Percentiles rank a stretch among this genome's conserved stretches.
Conservation (phyloP, 2,888 invertebrate species). For the Anoncus sp. region DNA sequence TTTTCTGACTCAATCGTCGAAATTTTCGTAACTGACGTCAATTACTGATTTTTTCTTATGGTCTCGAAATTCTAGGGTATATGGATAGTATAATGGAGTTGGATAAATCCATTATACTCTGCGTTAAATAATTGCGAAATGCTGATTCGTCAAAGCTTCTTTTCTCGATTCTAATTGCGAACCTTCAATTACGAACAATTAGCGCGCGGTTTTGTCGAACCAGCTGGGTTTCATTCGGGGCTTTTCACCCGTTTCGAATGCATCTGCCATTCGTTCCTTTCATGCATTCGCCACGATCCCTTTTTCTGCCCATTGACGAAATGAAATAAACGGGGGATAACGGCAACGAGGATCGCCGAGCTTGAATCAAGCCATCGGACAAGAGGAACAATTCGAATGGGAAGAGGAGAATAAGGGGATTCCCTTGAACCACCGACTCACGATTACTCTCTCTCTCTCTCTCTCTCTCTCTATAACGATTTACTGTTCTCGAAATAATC, state of each 20-base stretch:
- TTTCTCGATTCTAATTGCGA: not conserved
- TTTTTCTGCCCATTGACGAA: constrained; percentile 30
- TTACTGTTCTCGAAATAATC: constrained; percentile 1
- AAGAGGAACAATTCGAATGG: not conserved
- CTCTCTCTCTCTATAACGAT: not conserved
- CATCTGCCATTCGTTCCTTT: not conserved
- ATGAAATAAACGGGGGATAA: constrained; percentile 22
- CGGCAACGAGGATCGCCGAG: not conserved
- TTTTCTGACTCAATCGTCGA: too few species aligned
- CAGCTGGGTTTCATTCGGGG: too few species aligned
- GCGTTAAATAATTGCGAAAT: constrained; percentile 28
- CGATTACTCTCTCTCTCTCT: not conserved
- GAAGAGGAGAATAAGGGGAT: not conserved
- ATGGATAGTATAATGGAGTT: too few species aligned
- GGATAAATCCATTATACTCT: not conserved
- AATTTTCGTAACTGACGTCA: too few species aligned
- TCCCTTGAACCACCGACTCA: not conserved
- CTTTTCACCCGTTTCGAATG: not conserved
- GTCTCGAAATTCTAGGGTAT: too few species aligned
- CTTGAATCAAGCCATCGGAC: constrained; percentile 6
- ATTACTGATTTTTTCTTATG: too few species aligned
- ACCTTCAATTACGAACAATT: constrained; percentile 43
- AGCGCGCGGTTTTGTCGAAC: constrained; percentile 8
- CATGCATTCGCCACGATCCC: not conserved
- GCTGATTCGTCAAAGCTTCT: not conserved